These are phyloP conservation scores for Shinisaurus crocodilurus DNA, from an alignment of 2,113 vertebrate species.

Conservation along the genomic window DNA sequence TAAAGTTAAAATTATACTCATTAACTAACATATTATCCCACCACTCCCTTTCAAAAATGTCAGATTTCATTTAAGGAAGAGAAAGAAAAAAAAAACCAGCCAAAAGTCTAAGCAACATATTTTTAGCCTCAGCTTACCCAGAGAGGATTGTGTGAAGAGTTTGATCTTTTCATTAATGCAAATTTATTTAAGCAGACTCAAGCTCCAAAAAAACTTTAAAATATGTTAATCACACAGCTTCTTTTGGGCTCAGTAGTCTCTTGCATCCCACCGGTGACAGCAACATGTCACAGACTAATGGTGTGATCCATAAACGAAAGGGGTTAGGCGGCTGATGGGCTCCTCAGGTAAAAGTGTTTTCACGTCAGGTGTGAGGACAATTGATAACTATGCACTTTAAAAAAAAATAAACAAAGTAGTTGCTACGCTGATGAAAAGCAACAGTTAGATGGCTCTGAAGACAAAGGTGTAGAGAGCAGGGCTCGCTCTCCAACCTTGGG, in stretches of 20 bases:
- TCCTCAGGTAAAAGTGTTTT: neutral
- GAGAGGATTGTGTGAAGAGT: constrained; percentile 39
- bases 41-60: constrained; percentile 33
- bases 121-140: constrained; percentile 51
- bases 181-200: constrained; percentile 55
- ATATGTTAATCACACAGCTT: constrained; percentile 19
- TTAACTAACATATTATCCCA: constrained; percentile 57
- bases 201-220: constrained; percentile 31
- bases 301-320: rapidly evolving
- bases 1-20: constrained; percentile 24
- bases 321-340: neutral
- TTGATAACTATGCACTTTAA: neutral
- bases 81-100: constrained; percentile 14
- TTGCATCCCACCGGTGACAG: neutral
- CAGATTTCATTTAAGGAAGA: constrained; percentile 12
- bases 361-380: neutral
- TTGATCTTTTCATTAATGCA: constrained; percentile 63
- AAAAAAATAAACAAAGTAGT: neutral
- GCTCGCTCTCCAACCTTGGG: too few species aligned
- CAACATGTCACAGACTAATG: neutral
- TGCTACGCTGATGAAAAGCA: neutral
- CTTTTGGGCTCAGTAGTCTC: constrained; percentile 9
- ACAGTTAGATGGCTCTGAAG: neutral
- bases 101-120: constrained; percentile 48
- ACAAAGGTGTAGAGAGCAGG: neutral